A percentile compares a stretch with the other conserved stretches of the same genome.
Evolutionary conservation across 2,113 vertebrate species (phyloP).

Genomic region (Anguilla japonica): DNA sequence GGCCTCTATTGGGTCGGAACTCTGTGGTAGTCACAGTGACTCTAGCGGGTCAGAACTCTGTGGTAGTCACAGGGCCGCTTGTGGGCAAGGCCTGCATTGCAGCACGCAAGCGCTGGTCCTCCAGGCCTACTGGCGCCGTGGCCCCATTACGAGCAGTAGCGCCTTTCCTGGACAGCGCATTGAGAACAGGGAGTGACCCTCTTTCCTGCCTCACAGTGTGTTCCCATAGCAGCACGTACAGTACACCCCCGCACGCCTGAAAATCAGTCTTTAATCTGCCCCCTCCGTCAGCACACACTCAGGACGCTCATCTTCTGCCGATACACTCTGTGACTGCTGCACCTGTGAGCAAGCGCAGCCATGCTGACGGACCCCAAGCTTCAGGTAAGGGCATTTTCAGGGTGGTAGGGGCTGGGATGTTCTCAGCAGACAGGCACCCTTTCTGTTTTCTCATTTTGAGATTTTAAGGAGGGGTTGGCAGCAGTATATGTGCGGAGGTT

Average conservation of each 20-base stretch:
- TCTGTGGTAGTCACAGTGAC: background rate
- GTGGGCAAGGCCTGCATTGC: background rate
- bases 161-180: slow-evolving; percentile 26
- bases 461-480: background rate
- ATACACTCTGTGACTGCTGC: background rate
- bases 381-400: slow-evolving; percentile 13
- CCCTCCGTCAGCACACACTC: no score
- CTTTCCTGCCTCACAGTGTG: background rate
- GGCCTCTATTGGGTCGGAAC: background rate
- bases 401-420: background rate
- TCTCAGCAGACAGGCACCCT: background rate
- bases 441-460: background rate
- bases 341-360: background rate
- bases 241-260: background rate
- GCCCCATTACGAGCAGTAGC: background rate
- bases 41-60: background rate
- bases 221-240: background rate
- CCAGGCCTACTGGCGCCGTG: background rate
- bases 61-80: background rate
- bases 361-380: background rate
- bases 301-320: background rate
- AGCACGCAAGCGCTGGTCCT: background rate
- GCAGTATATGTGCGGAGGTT: background rate
- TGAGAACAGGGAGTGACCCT: slow-evolving; percentile 30
- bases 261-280: slow-evolving; percentile 9